Conservation (phyloP, 2,113 vertebrate genomes). For the Nothobranchius kuhntae region DNA sequence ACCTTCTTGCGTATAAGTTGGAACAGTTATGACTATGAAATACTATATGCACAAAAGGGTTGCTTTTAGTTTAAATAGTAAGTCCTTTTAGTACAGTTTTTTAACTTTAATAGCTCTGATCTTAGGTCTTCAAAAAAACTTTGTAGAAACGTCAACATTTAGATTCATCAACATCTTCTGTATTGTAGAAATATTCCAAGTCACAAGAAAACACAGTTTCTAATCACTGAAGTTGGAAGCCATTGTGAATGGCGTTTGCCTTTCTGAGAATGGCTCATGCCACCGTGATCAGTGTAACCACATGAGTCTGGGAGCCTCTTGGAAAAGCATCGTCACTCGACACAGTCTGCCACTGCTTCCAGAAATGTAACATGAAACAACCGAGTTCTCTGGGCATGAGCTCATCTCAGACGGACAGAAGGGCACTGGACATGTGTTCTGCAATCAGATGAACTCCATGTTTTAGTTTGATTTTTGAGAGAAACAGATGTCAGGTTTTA, state of each 20-base stretch:
- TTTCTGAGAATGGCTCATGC: background rate
- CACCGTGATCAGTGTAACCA: background rate
- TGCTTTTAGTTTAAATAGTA: too few relatives aligned
- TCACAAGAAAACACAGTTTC: too few relatives aligned
- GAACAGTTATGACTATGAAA: too few relatives aligned
- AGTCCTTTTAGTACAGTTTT: too few relatives aligned
- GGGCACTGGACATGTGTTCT: constrained; percentile 2
- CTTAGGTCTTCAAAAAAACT: too few relatives aligned
- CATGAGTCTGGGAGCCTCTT: background rate
- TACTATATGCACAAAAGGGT: too few relatives aligned
- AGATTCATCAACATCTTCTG: too few relatives aligned
- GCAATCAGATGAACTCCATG: background rate
- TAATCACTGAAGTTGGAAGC: background rate
- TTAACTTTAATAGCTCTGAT: too few relatives aligned
- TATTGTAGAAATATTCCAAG: too few relatives aligned
- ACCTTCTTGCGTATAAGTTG: too few relatives aligned
- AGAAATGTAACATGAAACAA: background rate
- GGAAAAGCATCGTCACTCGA: background rate
- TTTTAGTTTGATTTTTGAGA: background rate
- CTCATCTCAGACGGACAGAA: constrained; percentile 7
- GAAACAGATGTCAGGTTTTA: background rate
- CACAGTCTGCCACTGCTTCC: background rate
- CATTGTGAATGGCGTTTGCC: background rate
- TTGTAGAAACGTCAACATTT: too few relatives aligned
- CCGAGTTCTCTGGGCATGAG: background rate